These are phyloP conservation scores for Cosmia trapezina DNA, from an alignment of 2,888 invertebrate species.

Conservation along the genomic window DNA sequence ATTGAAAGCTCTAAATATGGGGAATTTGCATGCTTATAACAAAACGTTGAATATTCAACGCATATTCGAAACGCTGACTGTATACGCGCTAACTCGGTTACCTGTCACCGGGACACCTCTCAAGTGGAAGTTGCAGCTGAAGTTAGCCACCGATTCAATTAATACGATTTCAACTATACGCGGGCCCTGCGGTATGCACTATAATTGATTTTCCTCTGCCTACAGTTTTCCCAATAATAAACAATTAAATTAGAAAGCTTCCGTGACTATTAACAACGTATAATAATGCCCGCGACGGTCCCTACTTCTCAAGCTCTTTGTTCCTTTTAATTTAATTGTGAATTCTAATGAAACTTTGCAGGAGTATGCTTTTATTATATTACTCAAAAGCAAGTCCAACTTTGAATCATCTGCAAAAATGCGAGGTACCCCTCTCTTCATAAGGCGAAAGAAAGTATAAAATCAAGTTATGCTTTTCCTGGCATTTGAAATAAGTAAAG, in stretches of 20 bases:
- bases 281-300: slow-evolving; percentile 25
- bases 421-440: neutral
- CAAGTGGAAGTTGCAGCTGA: slow-evolving; percentile 64
- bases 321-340: slow-evolving; percentile 45
- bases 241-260: slow-evolving; percentile 38
- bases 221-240: slow-evolving; percentile 19
- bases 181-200: slow-evolving; percentile 51
- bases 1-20: slow-evolving; percentile 44
- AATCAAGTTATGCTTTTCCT: neutral
- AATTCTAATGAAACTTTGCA: slow-evolving; percentile 51
- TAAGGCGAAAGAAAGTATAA: slow-evolving; percentile 1
- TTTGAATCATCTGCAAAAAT: slow-evolving; percentile 29
- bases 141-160: slow-evolving; percentile 67
- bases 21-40: slow-evolving; percentile 57
- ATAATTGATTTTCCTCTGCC: slow-evolving; percentile 56
- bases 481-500: neutral
- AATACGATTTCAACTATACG: slow-evolving; percentile 64
- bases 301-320: slow-evolving; percentile 29
- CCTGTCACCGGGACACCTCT: slow-evolving; percentile 69
- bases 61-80: slow-evolving; percentile 62
- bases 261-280: slow-evolving; percentile 12
- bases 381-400: slow-evolving; percentile 26
- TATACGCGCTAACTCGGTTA: slow-evolving; percentile 70
- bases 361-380: slow-evolving; percentile 39
- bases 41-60: slow-evolving; percentile 73